A percentile compares a stretch with the other conserved stretches of the same genome.
These are phyloP conservation scores for Tor tambroides DNA, from an alignment of 2,113 vertebrate genomes.

Conservation along the genomic window DNA sequence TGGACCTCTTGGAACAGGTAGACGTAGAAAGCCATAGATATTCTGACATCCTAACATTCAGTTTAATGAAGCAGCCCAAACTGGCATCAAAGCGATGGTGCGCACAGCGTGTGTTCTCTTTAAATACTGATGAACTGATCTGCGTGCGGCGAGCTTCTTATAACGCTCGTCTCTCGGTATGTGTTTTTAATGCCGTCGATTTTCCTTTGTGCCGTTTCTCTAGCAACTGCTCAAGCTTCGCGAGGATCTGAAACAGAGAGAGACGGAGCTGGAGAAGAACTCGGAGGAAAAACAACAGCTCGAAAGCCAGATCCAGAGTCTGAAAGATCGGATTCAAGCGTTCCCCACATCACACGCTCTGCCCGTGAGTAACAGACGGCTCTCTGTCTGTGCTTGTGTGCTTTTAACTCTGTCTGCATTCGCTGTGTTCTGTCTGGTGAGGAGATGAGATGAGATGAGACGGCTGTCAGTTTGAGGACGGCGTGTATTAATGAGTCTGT, in stretches of 20 bases:
- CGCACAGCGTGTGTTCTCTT: conserved; percentile 13
- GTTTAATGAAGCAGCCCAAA: conserved; percentile 16
- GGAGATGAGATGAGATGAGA: conserved; percentile 13
- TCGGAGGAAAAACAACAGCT: conserved; percentile 88
- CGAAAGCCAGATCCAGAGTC: conserved; percentile 83
- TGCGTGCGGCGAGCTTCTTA: background rate
- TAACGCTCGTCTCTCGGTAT: background rate
- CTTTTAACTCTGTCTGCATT: conserved; percentile 29
- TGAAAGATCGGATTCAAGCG: conserved; percentile 86
- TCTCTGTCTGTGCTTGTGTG: background rate
- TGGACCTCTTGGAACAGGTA: background rate
- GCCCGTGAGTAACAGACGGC: conserved; percentile 66
- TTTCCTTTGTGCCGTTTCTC: conserved; percentile 44
- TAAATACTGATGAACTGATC: conserved; percentile 14
- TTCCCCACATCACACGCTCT: conserved; percentile 64
- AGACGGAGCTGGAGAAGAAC: conserved; percentile 87
- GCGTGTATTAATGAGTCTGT: conserved; percentile 46
- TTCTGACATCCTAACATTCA: background rate
- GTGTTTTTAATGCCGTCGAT: conserved; percentile 26
- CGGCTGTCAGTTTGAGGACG: conserved; percentile 38
- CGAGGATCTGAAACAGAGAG: conserved; percentile 89
- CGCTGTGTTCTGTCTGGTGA: conserved; percentile 14
- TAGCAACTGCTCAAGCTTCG: conserved; percentile 93
- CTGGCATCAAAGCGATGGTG: conserved; percentile 9
- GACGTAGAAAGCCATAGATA: background rate